Conservation (phyloP, 1,140 invertebrate species). For the Daktulosphaira vitifoliae region DNA sequence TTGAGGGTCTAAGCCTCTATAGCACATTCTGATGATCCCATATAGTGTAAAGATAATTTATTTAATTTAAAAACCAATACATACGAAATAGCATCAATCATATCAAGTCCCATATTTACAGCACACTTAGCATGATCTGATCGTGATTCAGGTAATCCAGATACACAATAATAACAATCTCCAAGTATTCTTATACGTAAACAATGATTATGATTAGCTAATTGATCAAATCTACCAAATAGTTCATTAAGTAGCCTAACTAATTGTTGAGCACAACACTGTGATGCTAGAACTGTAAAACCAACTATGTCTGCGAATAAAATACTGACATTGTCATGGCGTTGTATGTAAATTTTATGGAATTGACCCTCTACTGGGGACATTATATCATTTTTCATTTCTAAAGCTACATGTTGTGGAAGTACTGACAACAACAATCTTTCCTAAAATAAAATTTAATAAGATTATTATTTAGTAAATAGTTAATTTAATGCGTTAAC, state of each 20-base stretch:
- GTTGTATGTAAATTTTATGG: conserved; percentile 92
- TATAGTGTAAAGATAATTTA: too few relatives aligned
- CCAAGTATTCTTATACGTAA: conserved; percentile 80
- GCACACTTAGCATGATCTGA: conserved; percentile 76
- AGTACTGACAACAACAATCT: conserved; percentile 80
- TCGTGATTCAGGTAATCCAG: conserved; percentile 69
- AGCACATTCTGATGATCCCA: too few relatives aligned
- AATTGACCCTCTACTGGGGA: conserved; percentile 83
- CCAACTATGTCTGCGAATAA: conserved; percentile 93
- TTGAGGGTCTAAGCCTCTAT: too few relatives aligned
- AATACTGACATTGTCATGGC: conserved; percentile 59
- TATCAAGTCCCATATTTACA: conserved; percentile 81
- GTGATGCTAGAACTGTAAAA: conserved; percentile 84
- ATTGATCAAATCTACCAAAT: conserved; percentile 86
- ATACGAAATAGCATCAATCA: conserved; percentile 85
- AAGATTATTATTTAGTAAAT: not conserved
- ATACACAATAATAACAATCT: conserved; percentile 87
- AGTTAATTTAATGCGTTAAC: not conserved
- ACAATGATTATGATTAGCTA: conserved; percentile 84
- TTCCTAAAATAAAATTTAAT: conserved; percentile 53
- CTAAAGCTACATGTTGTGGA: conserved; percentile 88
- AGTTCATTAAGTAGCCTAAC: conserved; percentile 83
- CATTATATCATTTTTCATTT: conserved; percentile 90
- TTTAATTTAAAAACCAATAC: too few relatives aligned
- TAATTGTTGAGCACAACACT: conserved; percentile 65